Base-by-base conservation (phyloP, 1,140 invertebrate genomes). In the Pinna nobilis region DNA sequence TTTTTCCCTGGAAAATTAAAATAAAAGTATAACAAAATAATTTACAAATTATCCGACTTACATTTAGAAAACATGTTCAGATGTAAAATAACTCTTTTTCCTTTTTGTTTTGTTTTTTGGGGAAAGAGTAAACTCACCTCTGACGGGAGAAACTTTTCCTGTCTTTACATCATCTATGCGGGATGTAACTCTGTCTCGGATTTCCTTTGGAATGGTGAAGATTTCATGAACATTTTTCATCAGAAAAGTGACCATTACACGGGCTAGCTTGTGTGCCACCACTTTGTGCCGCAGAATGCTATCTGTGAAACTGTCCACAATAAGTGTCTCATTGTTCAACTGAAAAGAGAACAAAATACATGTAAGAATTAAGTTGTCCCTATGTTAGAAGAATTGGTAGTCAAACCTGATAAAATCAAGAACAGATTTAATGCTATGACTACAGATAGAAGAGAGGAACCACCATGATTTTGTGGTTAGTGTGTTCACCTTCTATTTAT, bases 241-340 rank as follows among this genome's bases (percentile, higher is more conserved):
- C 74, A 89, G 76, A 69, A 88, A 88, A 25, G 80, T 74, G n/a
- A 88, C 80, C 15, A 89, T 64, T 41, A 85, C 70, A 15, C 78
- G 70, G 6, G 83, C 76, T 33, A 86, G 79, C 61, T 80, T 78
- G 32, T 76, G 74, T 35, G 84, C 76, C 41, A 85, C 47, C 49
- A 87, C 68, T 53, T 82, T 82, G 77, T 86, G 81, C 23, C 79
- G 74, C n/a, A 87, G 72, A 49, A 87, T 82, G 35, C 50, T 64
- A 55, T 81, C 76, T 11, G 81, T 82, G 57, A 86, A 82, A 0
- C 63, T 76, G 4, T 72, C 72, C 44, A 82, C 44, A 0, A 82
- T 71, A 11, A 74, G 53, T n/a, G 64, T 63, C 61, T 83, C 77
- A 63, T 86, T 85, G 35, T 74, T 59, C 13, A 76, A 70, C 85